Conservation (phyloP, 2,113 vertebrate species). For the Anoplopoma fimbria region DNA sequence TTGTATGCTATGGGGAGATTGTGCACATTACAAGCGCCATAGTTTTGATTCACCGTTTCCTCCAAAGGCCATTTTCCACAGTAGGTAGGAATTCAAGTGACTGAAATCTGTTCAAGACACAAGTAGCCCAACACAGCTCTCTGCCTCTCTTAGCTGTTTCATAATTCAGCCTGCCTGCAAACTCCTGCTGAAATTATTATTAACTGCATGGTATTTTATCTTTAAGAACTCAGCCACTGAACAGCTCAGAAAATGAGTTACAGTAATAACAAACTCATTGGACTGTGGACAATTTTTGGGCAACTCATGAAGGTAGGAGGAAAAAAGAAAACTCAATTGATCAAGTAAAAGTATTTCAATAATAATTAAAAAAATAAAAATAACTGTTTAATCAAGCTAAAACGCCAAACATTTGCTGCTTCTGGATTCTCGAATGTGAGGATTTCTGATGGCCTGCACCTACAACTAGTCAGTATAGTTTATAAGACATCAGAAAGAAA, state of each 20-base stretch:
- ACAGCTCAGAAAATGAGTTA: neutral
- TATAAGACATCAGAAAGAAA: too few relatives aligned
- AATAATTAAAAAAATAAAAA: neutral
- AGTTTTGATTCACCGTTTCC: slow-evolving; percentile 31
- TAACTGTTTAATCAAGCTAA: neutral
- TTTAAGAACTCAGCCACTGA: neutral
- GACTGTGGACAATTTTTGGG: neutral
- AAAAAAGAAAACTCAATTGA: neutral
- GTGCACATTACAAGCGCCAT: slow-evolving; percentile 26
- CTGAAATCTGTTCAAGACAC: slow-evolving; percentile 13
- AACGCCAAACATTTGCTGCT: neutral
- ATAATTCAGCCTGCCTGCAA: slow-evolving; percentile 1
- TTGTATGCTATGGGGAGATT: slow-evolving; percentile 4
- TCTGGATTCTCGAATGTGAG: neutral
- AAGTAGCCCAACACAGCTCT: slow-evolving; percentile 7
- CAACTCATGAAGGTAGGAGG: neutral
- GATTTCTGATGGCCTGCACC: neutral
- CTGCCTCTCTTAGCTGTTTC: neutral
- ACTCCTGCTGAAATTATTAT: slow-evolving; percentile 2
- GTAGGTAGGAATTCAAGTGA: slow-evolving; percentile 22
- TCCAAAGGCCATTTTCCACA: slow-evolving; percentile 31
- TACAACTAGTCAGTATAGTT: neutral
- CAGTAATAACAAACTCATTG: neutral
- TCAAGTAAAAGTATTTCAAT: neutral
- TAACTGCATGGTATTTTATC: neutral